Evolutionary conservation across 2,113 vertebrate species (phyloP).

Genomic region (Zeus faber): DNA sequence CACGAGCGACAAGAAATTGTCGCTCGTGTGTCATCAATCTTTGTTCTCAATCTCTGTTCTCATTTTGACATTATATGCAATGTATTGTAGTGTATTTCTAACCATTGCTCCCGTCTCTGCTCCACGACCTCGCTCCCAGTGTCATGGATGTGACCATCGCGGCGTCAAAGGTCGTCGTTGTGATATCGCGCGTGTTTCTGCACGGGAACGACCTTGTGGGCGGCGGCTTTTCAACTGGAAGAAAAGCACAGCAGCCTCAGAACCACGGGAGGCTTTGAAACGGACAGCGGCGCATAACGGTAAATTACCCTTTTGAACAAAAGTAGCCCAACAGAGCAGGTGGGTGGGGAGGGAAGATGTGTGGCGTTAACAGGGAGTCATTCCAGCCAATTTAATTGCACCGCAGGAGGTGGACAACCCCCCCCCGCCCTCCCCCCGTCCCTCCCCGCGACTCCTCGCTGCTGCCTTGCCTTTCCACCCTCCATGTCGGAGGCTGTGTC

Average conservation of each 20-base stretch:
- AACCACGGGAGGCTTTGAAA: constrained; percentile 37
- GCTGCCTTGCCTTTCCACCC: neutral
- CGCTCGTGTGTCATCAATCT: no score
- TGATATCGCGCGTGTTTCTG: constrained; percentile 1
- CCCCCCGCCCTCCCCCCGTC: neutral
- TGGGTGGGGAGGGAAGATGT: constrained; percentile 14
- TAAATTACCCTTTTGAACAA: constrained; percentile 49
- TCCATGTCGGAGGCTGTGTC: neutral
- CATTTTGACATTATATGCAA: no score
- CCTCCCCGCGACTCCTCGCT: neutral
- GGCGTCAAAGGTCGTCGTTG: constrained; percentile 5
- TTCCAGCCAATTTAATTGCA: constrained; percentile 55
- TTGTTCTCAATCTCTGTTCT: no score
- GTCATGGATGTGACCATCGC: no score
- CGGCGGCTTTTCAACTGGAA: constrained; percentile 9
- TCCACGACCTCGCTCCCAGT: neutral
- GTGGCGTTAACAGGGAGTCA: constrained; percentile 38
- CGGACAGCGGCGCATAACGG: constrained; percentile 28
- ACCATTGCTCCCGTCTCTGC: no score
- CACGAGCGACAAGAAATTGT: no score
- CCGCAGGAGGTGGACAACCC: constrained; percentile 13
- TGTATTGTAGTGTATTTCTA: neutral
- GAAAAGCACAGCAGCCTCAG: constrained; percentile 16
- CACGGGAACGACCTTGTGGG: constrained; percentile 41
- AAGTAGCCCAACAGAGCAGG: constrained; percentile 24